Conservation (phyloP, 1,140 invertebrate genomes). For the Melanaphis sacchari region DNA sequence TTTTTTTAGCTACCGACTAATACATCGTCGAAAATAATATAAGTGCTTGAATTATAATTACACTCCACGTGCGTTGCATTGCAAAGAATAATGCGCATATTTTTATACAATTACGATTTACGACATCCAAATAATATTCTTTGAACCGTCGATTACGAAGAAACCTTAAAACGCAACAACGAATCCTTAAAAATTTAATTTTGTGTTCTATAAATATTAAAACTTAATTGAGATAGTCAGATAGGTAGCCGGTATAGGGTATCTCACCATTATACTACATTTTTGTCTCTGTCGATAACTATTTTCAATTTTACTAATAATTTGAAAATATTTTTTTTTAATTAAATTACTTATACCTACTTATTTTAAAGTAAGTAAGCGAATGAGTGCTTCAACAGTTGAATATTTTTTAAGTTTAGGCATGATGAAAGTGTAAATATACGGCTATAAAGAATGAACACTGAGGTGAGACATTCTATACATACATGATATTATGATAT, state of each 20-base stretch:
- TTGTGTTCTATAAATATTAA: no score
- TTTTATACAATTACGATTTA: not conserved
- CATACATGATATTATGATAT: not conserved
- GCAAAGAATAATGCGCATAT: not conserved
- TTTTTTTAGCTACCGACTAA: not conserved
- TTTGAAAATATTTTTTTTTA: not conserved
- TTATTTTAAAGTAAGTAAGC: not conserved
- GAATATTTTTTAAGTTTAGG: no score
- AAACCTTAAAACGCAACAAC: not conserved
- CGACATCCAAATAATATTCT: not conserved
- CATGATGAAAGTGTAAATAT: not conserved
- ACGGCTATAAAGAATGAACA: not conserved
- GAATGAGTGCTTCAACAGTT: no score
- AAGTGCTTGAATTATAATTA: slow-evolving; percentile 6
- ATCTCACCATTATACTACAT: no score
- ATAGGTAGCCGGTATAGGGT: no score
- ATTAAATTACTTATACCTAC: not conserved
- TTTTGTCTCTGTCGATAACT: no score
- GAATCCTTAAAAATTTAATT: not conserved
- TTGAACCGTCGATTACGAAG: not conserved
- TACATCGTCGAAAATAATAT: not conserved
- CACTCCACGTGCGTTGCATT: not conserved
- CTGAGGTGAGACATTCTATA: not conserved
- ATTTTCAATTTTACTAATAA: no score
- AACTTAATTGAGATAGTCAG: no score